phyloP scores from a whole-genome alignment of 2,797 vertebrate species.

The Urosaurus nigricauda region DNA sequence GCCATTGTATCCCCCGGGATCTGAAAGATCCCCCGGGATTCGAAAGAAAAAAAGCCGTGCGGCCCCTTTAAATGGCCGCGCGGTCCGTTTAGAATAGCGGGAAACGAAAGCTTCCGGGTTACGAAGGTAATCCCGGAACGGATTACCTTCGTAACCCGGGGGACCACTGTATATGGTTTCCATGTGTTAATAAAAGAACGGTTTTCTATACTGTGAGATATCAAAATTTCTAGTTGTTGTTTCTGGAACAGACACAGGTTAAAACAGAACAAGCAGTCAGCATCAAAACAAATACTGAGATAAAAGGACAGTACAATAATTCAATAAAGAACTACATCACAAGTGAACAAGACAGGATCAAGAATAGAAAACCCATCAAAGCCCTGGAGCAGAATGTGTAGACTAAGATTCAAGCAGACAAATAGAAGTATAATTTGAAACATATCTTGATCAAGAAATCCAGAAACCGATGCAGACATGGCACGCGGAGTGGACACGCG shows the following conservation, averaged over 20 bases:
- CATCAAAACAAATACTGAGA: conserved; percentile 5
- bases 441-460: neutral
- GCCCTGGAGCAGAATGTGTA: neutral
- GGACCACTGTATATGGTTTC: neutral
- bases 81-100: too few species aligned
- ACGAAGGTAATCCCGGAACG: too few species aligned
- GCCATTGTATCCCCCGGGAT: too few species aligned
- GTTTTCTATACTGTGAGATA: neutral
- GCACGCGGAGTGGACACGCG: neutral
- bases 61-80: too few species aligned
- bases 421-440: neutral
- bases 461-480: neutral
- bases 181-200: neutral
- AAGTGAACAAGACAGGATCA: neutral
- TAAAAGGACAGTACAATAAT: neutral
- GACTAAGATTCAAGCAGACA: neutral
- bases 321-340: neutral
- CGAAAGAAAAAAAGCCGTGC: too few species aligned
- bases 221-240: neutral
- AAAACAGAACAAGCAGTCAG: neutral
- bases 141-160: too few species aligned
- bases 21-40: too few species aligned
- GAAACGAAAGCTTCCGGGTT: too few species aligned
- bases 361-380: neutral
- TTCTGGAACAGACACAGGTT: neutral